A percentile compares a stretch with the other conserved stretches of the same genome.
Evolutionary conservation across 2,888 invertebrate genomes (phyloP).

Genomic region (Ornithoptera alexandrae): DNA sequence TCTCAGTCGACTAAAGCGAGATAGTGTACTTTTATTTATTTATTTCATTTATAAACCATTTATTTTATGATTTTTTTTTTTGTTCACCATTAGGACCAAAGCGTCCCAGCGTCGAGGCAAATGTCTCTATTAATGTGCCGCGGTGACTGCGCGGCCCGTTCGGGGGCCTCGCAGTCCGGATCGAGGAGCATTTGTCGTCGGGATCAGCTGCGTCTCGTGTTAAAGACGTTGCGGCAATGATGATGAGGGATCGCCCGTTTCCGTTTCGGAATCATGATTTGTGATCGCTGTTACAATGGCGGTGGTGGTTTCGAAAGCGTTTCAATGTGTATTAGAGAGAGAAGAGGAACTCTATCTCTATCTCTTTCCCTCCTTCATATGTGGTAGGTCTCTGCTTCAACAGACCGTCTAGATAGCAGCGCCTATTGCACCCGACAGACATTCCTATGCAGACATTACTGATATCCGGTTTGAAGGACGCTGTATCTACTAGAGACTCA

Average conservation of each 20-base stretch:
- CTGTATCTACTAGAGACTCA: too few relatives aligned
- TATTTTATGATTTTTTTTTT: conserved; percentile 49
- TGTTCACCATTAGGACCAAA: too few relatives aligned
- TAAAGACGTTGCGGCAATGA: background rate
- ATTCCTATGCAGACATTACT: too few relatives aligned
- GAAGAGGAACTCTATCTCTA: too few relatives aligned
- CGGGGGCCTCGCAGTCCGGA: background rate
- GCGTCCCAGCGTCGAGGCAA: conserved; percentile 13
- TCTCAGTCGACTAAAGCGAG: conserved; percentile 50
- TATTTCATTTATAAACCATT: conserved; percentile 68
- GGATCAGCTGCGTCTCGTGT: conserved; percentile 8
- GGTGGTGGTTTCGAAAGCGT: background rate
- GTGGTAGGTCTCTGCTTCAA: too few relatives aligned
- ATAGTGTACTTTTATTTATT: conserved; percentile 52
- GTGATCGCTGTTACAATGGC: conserved; percentile 3
- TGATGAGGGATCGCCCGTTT: too few relatives aligned
- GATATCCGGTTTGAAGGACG: too few relatives aligned
- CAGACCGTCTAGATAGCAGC: too few relatives aligned
- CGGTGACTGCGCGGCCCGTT: conserved; percentile 13
- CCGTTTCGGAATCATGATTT: background rate
- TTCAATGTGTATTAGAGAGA: too few relatives aligned
- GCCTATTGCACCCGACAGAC: too few relatives aligned
- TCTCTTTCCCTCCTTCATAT: too few relatives aligned
- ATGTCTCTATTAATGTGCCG: conserved; percentile 27
- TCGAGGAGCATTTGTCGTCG: conserved; percentile 12